These are phyloP conservation scores for Euura lappo DNA, from an alignment of 1,140 invertebrate genomes.

Conservation along the genomic window DNA sequence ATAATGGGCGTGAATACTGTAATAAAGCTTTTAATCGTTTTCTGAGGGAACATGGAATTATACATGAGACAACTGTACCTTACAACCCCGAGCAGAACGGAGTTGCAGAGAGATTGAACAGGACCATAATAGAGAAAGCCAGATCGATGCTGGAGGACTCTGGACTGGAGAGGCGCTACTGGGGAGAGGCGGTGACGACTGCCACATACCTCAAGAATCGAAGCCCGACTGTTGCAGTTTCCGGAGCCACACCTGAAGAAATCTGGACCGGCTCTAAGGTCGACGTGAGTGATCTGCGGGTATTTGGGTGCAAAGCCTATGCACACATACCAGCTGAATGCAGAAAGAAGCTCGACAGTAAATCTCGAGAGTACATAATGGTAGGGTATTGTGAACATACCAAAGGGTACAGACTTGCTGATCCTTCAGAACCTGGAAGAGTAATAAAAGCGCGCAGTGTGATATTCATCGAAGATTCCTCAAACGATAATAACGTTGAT, in stretches of 20 bases:
- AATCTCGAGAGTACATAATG: too few species aligned
- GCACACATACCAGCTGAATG: too few species aligned
- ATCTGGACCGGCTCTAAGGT: too few species aligned
- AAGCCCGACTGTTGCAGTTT: neutral
- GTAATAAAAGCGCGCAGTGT: too few species aligned
- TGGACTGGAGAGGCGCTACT: neutral
- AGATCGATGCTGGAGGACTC: neutral
- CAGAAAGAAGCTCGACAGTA: too few species aligned
- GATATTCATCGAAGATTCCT: too few species aligned
- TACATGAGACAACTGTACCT: conserved; percentile 32
- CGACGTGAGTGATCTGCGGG: too few species aligned
- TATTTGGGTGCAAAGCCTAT: too few species aligned
- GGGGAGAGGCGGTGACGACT: neutral
- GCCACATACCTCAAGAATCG: neutral
- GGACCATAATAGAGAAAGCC: neutral
- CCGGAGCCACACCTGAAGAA: neutral
- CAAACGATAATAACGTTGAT: too few species aligned
- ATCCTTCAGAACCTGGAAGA: too few species aligned
- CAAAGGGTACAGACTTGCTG: too few species aligned
- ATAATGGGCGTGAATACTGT: conserved; percentile 31
- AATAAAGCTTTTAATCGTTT: conserved; percentile 28
- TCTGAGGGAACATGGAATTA: conserved; percentile 18
- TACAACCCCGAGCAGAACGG: conserved; percentile 44
- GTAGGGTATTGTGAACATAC: too few species aligned
- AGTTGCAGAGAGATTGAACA: conserved; percentile 30